Evolutionary conservation across 2,113 vertebrate genomes (phyloP).

Genomic region (Rattus rattus): DNA sequence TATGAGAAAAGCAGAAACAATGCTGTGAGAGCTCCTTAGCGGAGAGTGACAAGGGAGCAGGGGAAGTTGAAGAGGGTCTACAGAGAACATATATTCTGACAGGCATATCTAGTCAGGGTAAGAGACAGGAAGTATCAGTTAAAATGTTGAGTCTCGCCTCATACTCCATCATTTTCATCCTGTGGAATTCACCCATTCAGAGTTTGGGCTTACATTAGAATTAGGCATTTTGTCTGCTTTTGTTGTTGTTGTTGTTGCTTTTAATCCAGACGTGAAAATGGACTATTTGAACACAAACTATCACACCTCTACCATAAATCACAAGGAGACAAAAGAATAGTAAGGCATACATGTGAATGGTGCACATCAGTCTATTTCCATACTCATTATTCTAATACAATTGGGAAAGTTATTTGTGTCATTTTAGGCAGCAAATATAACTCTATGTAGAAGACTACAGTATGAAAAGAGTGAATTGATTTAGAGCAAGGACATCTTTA

Average conservation of each 20-base stretch:
- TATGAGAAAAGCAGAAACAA: background rate
- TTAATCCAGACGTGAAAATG: background rate
- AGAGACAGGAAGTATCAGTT: conserved; percentile 5
- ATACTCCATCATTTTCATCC: background rate
- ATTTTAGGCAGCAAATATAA: background rate
- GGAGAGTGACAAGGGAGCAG: accelerated
- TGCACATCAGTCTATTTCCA: background rate
- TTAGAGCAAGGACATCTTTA: background rate
- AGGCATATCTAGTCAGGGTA: background rate
- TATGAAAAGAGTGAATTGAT: background rate
- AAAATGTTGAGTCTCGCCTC: background rate
- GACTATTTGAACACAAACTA: background rate
- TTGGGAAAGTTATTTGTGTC: background rate
- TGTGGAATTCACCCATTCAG: background rate
- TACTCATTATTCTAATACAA: background rate
- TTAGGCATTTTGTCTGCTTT: background rate
- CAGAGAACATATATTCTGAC: background rate
- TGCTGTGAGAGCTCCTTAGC: too few relatives aligned
- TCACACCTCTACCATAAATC: background rate
- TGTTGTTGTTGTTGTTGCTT: background rate
- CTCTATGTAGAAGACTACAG: background rate
- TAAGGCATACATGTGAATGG: background rate
- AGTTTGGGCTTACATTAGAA: background rate
- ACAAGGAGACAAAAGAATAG: background rate
- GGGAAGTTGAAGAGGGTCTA: too few relatives aligned